phyloP scores from a whole-genome alignment of 2,113 vertebrate species.

The Numida meleagris region DNA sequence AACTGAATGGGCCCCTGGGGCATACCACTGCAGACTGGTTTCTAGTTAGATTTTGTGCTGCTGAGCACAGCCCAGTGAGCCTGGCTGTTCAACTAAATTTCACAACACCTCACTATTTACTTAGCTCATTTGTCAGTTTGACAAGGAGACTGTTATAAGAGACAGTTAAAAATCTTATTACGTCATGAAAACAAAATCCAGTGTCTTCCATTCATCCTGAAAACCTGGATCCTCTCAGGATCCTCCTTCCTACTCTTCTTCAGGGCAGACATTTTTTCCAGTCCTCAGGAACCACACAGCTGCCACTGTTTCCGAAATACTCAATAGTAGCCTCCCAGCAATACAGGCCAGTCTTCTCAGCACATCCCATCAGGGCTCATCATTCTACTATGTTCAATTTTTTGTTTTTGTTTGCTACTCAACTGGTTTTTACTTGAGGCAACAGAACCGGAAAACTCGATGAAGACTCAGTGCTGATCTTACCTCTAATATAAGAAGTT shows the following conservation, averaged over 20 bases:
- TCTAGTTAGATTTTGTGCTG: neutral
- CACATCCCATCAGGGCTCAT: neutral
- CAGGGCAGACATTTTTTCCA: neutral
- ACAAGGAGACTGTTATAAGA: neutral
- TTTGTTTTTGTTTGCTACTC: neutral
- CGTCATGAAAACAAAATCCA: neutral
- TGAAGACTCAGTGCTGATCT: neutral
- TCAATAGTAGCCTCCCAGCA: too few relatives aligned
- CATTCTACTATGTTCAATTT: neutral
- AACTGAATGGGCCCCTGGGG: neutral
- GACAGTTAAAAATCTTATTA: neutral
- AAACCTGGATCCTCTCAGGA: neutral
- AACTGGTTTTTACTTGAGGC: neutral
- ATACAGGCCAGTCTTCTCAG: neutral
- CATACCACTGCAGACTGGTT: neutral
- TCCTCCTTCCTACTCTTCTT: neutral
- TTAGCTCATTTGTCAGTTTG: neutral
- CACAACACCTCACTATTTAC: neutral
- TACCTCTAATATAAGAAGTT: neutral
- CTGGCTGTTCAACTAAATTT: neutral
- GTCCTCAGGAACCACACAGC: too few relatives aligned
- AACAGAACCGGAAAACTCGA: neutral
- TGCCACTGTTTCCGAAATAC: neutral
- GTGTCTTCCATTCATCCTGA: neutral
- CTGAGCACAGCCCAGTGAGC: neutral